These are phyloP conservation scores for Labeo rohita DNA, from an alignment of 2,113 vertebrate species.

Conservation along the genomic window DNA sequence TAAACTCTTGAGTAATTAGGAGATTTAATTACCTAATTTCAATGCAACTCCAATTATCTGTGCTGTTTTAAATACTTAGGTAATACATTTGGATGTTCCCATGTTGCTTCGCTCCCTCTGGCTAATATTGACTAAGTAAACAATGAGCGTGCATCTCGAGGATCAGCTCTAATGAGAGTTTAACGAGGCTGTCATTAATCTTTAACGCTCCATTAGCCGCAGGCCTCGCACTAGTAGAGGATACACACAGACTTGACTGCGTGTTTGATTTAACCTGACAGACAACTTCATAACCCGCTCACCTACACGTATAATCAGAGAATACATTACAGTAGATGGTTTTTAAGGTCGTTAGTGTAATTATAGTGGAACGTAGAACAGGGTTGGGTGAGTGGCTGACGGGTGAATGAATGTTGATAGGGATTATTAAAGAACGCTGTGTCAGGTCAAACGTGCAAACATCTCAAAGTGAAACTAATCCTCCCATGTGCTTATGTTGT, in stretches of 20 bases:
- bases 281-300: background rate
- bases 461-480: background rate
- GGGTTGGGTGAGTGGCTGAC: background rate
- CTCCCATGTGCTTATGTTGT: background rate
- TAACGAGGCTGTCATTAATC: conserved; percentile 42
- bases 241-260: background rate
- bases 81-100: background rate
- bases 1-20: background rate
- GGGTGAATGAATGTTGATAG: background rate
- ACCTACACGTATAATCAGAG: background rate
- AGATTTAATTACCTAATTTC: background rate
- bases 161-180: conserved; percentile 39
- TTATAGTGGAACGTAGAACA: background rate
- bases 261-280: conserved; percentile 6
- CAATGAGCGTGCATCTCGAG: background rate
- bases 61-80: background rate
- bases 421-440: background rate
- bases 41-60: background rate
- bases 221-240: background rate
- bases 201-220: conserved; percentile 32
- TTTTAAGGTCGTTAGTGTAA: background rate
- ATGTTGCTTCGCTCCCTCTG: background rate
- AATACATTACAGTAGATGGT: background rate
- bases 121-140: conserved; percentile 22
- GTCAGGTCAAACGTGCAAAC: background rate